Base-by-base conservation (phyloP, 2,888 invertebrate genomes). In the Sinhomidia bicolor region DNA sequence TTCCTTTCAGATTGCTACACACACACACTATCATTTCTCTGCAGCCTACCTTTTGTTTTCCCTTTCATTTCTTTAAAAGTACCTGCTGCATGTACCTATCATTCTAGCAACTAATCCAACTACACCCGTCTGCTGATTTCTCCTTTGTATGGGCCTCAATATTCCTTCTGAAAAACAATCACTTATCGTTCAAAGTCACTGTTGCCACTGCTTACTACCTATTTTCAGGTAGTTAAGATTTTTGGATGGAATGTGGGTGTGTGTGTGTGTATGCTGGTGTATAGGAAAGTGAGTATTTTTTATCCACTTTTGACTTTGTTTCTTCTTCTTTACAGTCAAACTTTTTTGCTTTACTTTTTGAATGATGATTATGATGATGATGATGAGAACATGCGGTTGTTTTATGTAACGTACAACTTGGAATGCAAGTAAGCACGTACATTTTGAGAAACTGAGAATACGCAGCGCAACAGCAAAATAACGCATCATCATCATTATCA, bases 331-430 rank as follows among this genome's bases (percentile, higher is more conserved):
- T 76, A 51, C 29, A 26, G 76, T 76, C 76, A 76, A 76, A 76
- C 76, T n/a, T 76, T 76, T 76, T 60, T 9, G n/a, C 47, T 44
- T 76, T 76, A 51, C 23, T 76, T 76, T 76, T 76, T 54, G 51
- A 76, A 29, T 76, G 76, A 76, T 76, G 71, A 76, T 76, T 51
- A 23, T 14, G 62, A 62, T 17, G 62, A 17, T 17, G 44, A 76
- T 44, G 44, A 47, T 47, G 71, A 17, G 44, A 4, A 71, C 17
- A 44, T 74, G 41, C 26, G 26, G 36, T 36, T 68, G 20, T 6
- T 10, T n/a, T n/a, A n/a, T n/a, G n/a, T n/a, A n/a, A n/a, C n/a
- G n/a, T n/a, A n/a, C 60, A 41, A 12, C 26, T 44, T 12, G 20
- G 17, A 36, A 29, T 5, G 14, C 23, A 29, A 1, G 26, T 9